Evolutionary conservation across 2,113 vertebrate species (phyloP), one percentile per base, ranked within the genome.

Genomic region (Himantopus leucocephalus): DNA sequence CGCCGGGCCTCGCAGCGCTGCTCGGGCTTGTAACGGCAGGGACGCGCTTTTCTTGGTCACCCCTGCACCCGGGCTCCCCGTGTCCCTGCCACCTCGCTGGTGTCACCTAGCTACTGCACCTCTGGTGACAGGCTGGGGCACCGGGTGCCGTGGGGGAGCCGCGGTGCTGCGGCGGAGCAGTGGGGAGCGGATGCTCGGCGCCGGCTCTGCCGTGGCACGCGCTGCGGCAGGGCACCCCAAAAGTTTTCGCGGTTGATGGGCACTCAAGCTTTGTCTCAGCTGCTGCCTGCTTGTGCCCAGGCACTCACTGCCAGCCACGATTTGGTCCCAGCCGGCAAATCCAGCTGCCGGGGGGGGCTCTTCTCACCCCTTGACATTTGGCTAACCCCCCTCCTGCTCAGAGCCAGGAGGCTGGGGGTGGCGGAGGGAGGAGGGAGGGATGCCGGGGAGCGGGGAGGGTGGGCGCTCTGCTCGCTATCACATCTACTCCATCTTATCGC

Each of bases 321-420:
- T 84, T 77, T 70, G 74, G 76, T 85, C 88, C 87, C 84, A 94
- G 84, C 13, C 19, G 10, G 71, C 4, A 1, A 95, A 90, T 55
- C 82, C 32, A 4, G 74, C 73, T 81, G 96, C 98, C 92, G 67
- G 92, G 92, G 41, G 97, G 98, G 97, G 87, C 92, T 98, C 97
- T 98, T 97, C 98, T 98, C 97, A 97, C 97, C 97, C 98, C 96
- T 97, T 98, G 98, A 98, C 98, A 98, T 98, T 98, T 98, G 98
- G 98, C 96, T 98, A 89, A 98, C 98, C 97, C 95, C 96, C 37
- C 12, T 27, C 27, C 92, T 96, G 95, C 96, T 98, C 96, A 72
- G 92, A 94, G 77, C 94, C 74, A 59, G 96, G 92, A 88, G 60
- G 56, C 62, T 72, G 79, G 35, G 62, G 71, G 17, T 90, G 77